A percentile compares a stretch with the other conserved stretches of the same genome.
Conservation (phyloP, 92 coral and sea anemone species). For the Umimayanthus chanpuru region DNA sequence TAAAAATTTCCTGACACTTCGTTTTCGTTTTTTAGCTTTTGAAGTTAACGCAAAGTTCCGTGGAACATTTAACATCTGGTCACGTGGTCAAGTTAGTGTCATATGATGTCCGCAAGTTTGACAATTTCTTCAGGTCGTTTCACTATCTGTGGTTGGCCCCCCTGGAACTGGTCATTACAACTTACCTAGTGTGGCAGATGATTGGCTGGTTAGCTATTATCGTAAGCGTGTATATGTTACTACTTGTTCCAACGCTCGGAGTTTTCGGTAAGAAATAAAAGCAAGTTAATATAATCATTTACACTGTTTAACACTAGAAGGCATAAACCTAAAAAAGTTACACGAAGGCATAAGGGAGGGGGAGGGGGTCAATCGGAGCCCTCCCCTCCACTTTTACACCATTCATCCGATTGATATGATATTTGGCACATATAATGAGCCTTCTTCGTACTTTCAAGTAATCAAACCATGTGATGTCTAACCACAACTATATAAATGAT, state of each 20-base stretch:
- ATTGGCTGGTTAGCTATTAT: slow-evolving; percentile 38
- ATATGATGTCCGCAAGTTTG: slow-evolving; percentile 38
- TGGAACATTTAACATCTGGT: slow-evolving; percentile 24
- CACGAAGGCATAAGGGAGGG: no score
- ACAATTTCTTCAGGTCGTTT: slow-evolving; percentile 43
- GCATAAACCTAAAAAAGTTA: no score
- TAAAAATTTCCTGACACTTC: no score
- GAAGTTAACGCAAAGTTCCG: slow-evolving; percentile 21
- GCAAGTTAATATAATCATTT: no score
- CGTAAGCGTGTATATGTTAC: slow-evolving; percentile 27
- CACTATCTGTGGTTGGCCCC: slow-evolving; percentile 46
- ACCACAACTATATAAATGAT: no score
- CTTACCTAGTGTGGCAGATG: slow-evolving; percentile 38
- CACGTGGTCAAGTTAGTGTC: slow-evolving; percentile 36
- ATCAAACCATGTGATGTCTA: no score
- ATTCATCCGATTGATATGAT: no score
- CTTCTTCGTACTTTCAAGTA: no score
- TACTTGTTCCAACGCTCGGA: slow-evolving; percentile 31
- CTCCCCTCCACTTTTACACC: no score
- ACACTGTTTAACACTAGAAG: no score
- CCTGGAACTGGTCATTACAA: slow-evolving; percentile 35
- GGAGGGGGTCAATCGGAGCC: no score
- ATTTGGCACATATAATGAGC: no score
- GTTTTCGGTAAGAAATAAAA: slow-evolving; percentile 16
- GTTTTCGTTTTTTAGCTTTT: background rate